Percentiles rank a stretch among this genome's conserved stretches.
phyloP scores from a whole-genome alignment of 2,113 vertebrate species.

The Dipodomys ordii region DNA sequence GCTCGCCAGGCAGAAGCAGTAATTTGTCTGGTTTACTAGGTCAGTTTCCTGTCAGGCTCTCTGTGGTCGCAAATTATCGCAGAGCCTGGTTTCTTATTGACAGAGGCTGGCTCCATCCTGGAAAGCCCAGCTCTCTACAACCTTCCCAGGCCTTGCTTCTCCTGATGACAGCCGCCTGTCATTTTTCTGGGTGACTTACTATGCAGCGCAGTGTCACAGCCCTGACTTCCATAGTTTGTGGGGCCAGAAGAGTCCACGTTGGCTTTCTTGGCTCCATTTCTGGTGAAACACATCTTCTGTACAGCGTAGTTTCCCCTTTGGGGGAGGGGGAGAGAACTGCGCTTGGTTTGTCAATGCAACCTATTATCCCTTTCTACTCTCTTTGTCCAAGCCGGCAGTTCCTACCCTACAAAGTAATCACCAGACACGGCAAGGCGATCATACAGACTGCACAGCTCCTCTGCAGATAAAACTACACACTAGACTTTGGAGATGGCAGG shows the following conservation, averaged over 20 bases:
- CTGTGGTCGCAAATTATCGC: conserved; percentile 58
- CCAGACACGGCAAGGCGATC: not conserved
- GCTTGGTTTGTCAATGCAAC: not conserved
- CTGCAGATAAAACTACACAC: not conserved
- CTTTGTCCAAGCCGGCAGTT: not conserved
- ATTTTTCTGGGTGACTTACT: not conserved
- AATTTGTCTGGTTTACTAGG: conserved; percentile 68
- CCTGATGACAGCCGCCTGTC: not conserved
- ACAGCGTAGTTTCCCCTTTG: not conserved
- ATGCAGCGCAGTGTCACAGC: not conserved
- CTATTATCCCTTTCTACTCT: not conserved
- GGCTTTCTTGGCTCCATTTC: not conserved
- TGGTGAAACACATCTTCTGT: not conserved
- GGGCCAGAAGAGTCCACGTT: not conserved
- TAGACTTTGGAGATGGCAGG: not conserved
- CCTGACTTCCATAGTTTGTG: not conserved
- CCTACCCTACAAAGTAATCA: fast-evolving
- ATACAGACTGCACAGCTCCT: too few species aligned
- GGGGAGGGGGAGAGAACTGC: not conserved
- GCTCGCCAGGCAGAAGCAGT: not conserved
- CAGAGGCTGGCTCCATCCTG: not conserved
- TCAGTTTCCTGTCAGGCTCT: conserved; percentile 60
- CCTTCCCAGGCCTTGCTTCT: not conserved
- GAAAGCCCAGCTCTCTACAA: not conserved
- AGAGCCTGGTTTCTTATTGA: conserved; percentile 37